phyloP scores from a whole-genome alignment of 2,888 invertebrate species.

The Nomada ferruginata region DNA sequence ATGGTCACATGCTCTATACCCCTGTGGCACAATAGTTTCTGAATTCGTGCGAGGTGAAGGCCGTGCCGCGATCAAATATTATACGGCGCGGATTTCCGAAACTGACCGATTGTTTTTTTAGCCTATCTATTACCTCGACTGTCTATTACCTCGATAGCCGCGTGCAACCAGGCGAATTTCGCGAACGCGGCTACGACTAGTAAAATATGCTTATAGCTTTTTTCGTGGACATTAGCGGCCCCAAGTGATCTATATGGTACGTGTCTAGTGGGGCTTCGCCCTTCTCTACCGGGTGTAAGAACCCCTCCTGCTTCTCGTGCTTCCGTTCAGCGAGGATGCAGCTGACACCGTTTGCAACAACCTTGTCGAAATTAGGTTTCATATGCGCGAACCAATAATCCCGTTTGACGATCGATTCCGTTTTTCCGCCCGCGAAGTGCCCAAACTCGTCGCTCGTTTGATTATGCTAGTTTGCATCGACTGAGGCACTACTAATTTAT shows the following conservation, averaged over 20 bases:
- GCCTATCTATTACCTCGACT: neutral
- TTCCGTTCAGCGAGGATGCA: too few relatives aligned
- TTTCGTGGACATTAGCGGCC: neutral
- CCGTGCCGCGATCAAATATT: neutral
- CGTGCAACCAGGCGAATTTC: conserved; percentile 34
- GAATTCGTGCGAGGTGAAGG: conserved; percentile 13
- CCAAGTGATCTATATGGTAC: conserved; percentile 9
- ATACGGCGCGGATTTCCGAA: conserved; percentile 23
- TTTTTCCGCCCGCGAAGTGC: too few relatives aligned
- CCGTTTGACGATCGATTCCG: too few relatives aligned
- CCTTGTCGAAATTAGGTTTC: too few relatives aligned
- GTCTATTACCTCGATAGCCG: neutral
- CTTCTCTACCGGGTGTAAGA: neutral
- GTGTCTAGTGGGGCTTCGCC: neutral
- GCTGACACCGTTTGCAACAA: too few relatives aligned
- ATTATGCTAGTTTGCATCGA: too few relatives aligned
- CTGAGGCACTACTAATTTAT: too few relatives aligned
- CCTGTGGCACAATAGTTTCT: neutral
- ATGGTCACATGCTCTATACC: neutral
- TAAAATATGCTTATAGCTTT: conserved; percentile 3
- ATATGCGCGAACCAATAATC: too few relatives aligned
- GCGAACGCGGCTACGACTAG: neutral
- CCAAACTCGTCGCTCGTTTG: too few relatives aligned
- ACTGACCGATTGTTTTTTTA: neutral
- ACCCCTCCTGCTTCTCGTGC: too few relatives aligned